Base-by-base conservation (phyloP, 2,113 vertebrate species). In the Gymnarchus niloticus region DNA sequence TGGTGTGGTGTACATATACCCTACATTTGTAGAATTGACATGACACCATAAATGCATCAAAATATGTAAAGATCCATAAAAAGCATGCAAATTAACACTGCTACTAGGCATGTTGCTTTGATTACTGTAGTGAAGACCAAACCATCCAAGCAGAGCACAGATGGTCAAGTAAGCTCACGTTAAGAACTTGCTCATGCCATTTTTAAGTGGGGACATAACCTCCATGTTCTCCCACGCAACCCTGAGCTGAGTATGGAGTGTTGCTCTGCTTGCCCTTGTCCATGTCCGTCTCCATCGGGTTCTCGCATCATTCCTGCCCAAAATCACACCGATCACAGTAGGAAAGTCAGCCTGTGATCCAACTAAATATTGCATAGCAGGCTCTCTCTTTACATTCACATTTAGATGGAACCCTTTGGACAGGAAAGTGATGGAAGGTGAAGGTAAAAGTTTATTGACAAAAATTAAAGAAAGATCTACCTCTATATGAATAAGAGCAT, bases 201-300 rank as follows among this genome's bases (percentile, higher is more conserved):
- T 99, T 92, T 99, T 99, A 28, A 99, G 94, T 0, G 98, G 98
- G 84, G 97, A 99, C 94, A 99, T 97, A 88, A 98, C 97, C 90
- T 99, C 98, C 96, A 98, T 99, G 88, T 94, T 98, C 91, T 99
- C 98, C 85, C 98, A 94, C 1, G 98, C 96, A 81, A 99, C 98
- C 83, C 97, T 95, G 86, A 99, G 93, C 87, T 98, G 96, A 99
- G 87, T 99, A 99, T 3, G 96, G 96, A 0, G 97, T 97, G 4
- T 97, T 96, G 0, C 97, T 96, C 91, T 96, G 96, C 92, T 99
- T 99, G 93, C 93, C 90, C 93, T 99, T 99, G 86, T 98, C 98
- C 0, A 97, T 96, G 54, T 99, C 97, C 0, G 97, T 99, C 89
- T 99, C 98, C 97, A 99, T 99, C 25, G 90, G 0, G 95, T 96